Conservation (phyloP, 2,888 invertebrate genomes). For the Diachrysia chrysitis region DNA sequence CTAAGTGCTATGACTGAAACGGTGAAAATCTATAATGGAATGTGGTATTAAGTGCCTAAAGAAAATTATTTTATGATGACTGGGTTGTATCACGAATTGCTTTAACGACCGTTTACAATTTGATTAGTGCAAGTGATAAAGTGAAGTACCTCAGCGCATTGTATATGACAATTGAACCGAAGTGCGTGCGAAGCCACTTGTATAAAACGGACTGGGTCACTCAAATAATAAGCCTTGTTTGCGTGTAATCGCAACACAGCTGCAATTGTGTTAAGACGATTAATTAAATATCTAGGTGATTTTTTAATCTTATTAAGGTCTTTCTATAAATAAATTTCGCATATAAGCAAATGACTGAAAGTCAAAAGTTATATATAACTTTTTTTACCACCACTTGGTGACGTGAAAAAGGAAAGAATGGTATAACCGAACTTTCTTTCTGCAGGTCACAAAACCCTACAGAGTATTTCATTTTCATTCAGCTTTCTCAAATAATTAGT, state of each 20-base stretch:
- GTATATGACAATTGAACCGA: conserved; percentile 12
- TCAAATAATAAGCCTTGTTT: conserved; percentile 11
- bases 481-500: no score
- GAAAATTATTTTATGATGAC: conserved; percentile 12
- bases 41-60: conserved; percentile 6
- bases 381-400: no score
- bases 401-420: no score
- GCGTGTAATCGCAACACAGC: neutral
- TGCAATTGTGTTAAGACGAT: neutral
- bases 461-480: no score
- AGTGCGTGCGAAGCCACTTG: conserved; percentile 1
- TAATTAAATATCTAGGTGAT: neutral
- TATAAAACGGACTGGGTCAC: neutral
- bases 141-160: conserved; percentile 2
- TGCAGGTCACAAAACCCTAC: no score
- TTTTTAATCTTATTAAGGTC: neutral
- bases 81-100: conserved; percentile 13
- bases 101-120: conserved; percentile 9
- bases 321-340: no score
- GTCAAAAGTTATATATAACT: no score
- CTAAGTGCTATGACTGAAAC: conserved; percentile 17
- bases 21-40: conserved; percentile 11
- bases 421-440: no score
- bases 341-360: no score
- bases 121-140: conserved; percentile 7